These are phyloP conservation scores for Andricus grossulariae DNA, from an alignment of 1,140 invertebrate species.

Conservation along the genomic window DNA sequence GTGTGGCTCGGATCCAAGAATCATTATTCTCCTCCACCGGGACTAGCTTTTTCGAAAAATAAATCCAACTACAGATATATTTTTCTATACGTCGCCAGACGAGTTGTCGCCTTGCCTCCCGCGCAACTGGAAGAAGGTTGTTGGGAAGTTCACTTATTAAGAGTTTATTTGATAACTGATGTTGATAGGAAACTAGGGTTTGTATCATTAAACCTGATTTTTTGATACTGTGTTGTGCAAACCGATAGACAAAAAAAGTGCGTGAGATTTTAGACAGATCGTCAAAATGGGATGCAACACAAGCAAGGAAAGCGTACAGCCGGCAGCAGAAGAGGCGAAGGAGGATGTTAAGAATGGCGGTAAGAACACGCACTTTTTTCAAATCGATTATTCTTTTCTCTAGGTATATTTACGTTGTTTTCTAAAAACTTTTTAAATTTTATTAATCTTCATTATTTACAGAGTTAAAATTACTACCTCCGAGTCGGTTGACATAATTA, in stretches of 20 bases:
- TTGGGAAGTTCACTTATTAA: constrained; percentile 5
- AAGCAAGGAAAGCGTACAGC: constrained; percentile 72
- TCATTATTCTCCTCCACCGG: too few species aligned
- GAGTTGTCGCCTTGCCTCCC: constrained; percentile 12
- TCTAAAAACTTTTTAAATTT: too few species aligned
- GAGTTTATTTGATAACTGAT: not conserved
- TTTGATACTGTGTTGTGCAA: not conserved
- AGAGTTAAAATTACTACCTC: too few species aligned
- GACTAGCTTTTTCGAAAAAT: constrained; percentile 1
- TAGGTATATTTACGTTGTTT: not conserved
- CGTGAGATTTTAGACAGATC: not conserved
- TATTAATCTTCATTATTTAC: too few species aligned
- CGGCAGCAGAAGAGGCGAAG: constrained; percentile 70
- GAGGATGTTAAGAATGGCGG: constrained; percentile 70
- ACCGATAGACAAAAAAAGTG: not conserved
- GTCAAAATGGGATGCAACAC: constrained; percentile 71
- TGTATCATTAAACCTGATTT: not conserved
- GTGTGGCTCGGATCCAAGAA: not conserved
- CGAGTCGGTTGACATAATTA: too few species aligned
- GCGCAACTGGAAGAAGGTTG: constrained; percentile 8
- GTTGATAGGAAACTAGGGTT: not conserved
- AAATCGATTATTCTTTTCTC: not conserved
- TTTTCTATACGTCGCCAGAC: constrained; percentile 17
- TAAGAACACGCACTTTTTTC: constrained; percentile 53
- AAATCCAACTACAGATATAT: not conserved